A percentile compares a stretch with the other conserved stretches of the same genome.
Evolutionary conservation across 1,140 invertebrate species (phyloP).

Genomic region (Archivesica marissinica): DNA sequence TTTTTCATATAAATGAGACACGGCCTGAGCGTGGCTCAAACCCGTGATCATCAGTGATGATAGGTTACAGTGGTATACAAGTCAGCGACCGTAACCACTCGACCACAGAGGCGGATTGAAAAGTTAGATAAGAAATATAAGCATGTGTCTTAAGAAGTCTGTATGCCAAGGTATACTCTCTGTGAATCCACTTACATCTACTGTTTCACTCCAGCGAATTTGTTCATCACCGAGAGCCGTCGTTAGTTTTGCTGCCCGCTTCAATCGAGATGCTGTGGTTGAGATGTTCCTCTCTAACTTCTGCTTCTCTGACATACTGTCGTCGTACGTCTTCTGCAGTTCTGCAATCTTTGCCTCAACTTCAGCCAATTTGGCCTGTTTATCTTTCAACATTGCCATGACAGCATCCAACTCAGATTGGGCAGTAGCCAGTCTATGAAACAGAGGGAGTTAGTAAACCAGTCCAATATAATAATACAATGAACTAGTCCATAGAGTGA

Average conservation of each 20-base stretch:
- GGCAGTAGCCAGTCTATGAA: constrained; percentile 87
- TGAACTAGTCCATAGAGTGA: too few relatives aligned
- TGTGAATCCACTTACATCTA: constrained; percentile 88
- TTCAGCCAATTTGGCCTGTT: constrained; percentile 82
- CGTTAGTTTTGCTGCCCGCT: constrained; percentile 92
- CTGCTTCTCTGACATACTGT: constrained; percentile 86
- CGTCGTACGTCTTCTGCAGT: constrained; percentile 84
- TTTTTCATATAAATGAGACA: too few relatives aligned
- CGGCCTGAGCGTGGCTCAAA: too few relatives aligned
- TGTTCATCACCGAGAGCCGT: constrained; percentile 93
- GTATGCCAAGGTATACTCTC: too few relatives aligned
- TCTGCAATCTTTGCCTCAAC: constrained; percentile 84
- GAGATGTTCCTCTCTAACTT: constrained; percentile 88
- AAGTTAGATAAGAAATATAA: too few relatives aligned
- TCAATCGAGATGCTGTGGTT: constrained; percentile 90
- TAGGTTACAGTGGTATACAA: too few relatives aligned
- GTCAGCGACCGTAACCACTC: too few relatives aligned
- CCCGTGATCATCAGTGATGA: too few relatives aligned
- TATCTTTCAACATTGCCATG: constrained; percentile 81
- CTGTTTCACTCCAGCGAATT: constrained; percentile 90
- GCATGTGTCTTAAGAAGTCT: too few relatives aligned
- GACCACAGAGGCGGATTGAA: too few relatives aligned
- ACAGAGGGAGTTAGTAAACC: too few relatives aligned
- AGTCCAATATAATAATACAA: too few relatives aligned
- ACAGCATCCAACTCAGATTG: constrained; percentile 83